Percentiles rank a stretch among this genome's conserved stretches.
These are phyloP conservation scores for Goniozus legneri DNA, from an alignment of 1,140 invertebrate genomes.

Conservation along the genomic window DNA sequence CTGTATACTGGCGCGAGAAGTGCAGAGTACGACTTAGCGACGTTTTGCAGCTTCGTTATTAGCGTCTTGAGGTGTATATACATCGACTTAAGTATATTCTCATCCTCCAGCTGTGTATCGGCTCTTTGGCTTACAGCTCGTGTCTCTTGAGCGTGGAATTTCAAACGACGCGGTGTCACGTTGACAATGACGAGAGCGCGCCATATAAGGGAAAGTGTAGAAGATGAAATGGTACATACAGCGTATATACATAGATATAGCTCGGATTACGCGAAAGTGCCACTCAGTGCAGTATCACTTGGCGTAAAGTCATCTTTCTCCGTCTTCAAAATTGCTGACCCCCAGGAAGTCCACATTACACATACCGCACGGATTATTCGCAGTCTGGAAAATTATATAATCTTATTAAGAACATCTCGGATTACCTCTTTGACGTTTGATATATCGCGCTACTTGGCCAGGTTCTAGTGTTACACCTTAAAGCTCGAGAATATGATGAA, in stretches of 20 bases:
- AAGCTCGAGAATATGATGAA: too few species aligned
- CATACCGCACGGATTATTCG: neutral
- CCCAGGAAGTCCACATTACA: neutral
- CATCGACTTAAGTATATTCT: neutral
- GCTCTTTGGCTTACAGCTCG: neutral
- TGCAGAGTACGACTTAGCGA: too few species aligned
- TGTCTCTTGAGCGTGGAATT: constrained; percentile 14
- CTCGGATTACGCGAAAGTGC: constrained; percentile 12
- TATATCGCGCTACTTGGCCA: too few species aligned
- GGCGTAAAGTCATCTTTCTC: constrained; percentile 1
- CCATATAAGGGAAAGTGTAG: neutral
- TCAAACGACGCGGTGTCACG: constrained; percentile 2
- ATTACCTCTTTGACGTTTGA: too few species aligned
- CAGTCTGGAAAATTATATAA: neutral
- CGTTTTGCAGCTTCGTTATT: neutral
- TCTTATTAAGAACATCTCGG: too few species aligned
- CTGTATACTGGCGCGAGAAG: too few species aligned
- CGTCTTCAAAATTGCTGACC: constrained; percentile 7
- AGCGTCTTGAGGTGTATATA: neutral
- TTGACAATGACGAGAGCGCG: neutral
- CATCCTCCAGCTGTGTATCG: neutral
- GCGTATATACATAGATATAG: neutral
- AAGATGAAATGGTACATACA: neutral
- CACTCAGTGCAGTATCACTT: constrained; percentile 3
- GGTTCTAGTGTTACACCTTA: too few species aligned